Conservation (phyloP, 2,888 invertebrate genomes). For the Drosophila peninsularis region DNA sequence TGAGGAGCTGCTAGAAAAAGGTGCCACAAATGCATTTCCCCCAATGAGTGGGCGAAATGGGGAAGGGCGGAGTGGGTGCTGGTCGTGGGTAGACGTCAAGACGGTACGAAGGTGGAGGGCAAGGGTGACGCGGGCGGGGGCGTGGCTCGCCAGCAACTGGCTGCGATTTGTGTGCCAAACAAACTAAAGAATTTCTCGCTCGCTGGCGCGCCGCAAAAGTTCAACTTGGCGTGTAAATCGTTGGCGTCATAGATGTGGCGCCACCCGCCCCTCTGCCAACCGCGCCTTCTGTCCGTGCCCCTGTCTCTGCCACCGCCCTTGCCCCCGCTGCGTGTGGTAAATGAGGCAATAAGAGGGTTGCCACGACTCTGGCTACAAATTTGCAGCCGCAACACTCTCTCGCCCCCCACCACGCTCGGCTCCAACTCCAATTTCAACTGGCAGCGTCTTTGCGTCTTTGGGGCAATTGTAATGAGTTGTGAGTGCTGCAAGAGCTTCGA, state of each 20-base stretch:
- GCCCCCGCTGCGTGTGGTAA: slow-evolving; percentile 36
- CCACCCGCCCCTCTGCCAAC: slow-evolving; percentile 10
- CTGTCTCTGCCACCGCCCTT: not conserved
- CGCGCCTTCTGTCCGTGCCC: not conserved
- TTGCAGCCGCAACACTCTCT: slow-evolving; percentile 16
- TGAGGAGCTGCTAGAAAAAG: slow-evolving; percentile 22
- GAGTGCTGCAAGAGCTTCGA: slow-evolving; percentile 21
- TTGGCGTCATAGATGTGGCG: slow-evolving; percentile 53
- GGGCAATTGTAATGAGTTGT: slow-evolving; percentile 51
- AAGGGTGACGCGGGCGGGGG: too few relatives aligned
- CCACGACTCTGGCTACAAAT: slow-evolving; percentile 26
- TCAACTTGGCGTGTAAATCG: slow-evolving; percentile 59
- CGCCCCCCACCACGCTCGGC: not conserved
- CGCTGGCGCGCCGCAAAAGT: slow-evolving; percentile 42
- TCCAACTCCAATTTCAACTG: slow-evolving; percentile 7
- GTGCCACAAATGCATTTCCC: slow-evolving; percentile 39
- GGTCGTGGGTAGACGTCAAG: not conserved
- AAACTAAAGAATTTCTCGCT: slow-evolving; percentile 33
- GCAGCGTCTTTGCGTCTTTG: slow-evolving; percentile 28
- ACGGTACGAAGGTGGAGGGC: not conserved
- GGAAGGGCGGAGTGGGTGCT: too few relatives aligned
- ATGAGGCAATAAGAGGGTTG: slow-evolving; percentile 57
- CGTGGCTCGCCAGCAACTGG: slow-evolving; percentile 21
- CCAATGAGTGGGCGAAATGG: not conserved
- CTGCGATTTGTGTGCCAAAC: slow-evolving; percentile 41